phyloP scores from a whole-genome alignment of 2,888 invertebrate species.

The Dendrolimus houi region DNA sequence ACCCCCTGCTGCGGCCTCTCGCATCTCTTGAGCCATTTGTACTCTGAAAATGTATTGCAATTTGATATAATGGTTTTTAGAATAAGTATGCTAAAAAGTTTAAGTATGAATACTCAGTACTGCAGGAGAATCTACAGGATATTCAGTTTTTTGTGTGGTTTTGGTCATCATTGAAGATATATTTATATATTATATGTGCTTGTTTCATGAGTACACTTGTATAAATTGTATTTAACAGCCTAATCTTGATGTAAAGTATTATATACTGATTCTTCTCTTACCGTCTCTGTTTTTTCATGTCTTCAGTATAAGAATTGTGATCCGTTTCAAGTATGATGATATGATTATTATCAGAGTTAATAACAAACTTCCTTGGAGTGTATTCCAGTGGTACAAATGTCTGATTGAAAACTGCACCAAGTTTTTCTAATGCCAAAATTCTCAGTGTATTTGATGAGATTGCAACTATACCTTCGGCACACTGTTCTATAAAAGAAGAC shows the following conservation, averaged over 20 bases:
- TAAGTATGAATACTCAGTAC: conserved; percentile 40
- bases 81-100: no score
- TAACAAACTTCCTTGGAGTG: conserved; percentile 95
- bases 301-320: conserved; percentile 98
- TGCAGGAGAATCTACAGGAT: conserved; percentile 61
- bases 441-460: conserved; percentile 98
- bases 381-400: conserved; percentile 94
- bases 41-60: conserved; percentile 65
- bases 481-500: conserved; percentile 83
- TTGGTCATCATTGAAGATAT: conserved; percentile 48
- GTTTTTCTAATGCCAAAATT: conserved; percentile 97
- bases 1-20: conserved; percentile 88
- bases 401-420: conserved; percentile 99
- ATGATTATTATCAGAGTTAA: conserved; percentile 93
- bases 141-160: conserved; percentile 47
- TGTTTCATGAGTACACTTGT: no score
- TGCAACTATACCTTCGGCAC: conserved; percentile 99
- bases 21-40: conserved; percentile 99
- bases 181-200: no score
- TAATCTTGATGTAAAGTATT: no score
- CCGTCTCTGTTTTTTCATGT: conserved; percentile 92
- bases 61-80: no score
- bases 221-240: no score
- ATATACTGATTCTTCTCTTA: conserved; percentile 16
- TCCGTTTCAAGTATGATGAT: conserved; percentile 97